Conservation (phyloP, 2,797 vertebrate species). For the Hyperoplus immaculatus region DNA sequence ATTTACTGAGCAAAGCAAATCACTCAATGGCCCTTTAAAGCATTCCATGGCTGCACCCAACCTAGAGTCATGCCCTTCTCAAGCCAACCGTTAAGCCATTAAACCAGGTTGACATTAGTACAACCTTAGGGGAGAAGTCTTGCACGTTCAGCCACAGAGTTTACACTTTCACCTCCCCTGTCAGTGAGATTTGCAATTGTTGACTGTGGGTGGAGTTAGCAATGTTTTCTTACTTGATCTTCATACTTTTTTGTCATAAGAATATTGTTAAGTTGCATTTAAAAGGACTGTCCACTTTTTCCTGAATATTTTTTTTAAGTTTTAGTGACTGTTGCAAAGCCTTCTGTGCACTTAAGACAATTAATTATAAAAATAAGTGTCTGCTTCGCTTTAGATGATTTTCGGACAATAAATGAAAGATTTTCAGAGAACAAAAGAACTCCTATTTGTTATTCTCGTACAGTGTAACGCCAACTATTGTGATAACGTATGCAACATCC, state of each 20-base stretch:
- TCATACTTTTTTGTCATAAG: not conserved
- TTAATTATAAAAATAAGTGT: not conserved
- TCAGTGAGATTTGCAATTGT: not conserved
- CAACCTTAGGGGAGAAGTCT: slow-evolving; percentile 22
- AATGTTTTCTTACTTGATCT: not conserved
- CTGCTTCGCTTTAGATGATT: not conserved
- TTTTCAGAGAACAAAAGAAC: no score
- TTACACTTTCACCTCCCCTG: slow-evolving; percentile 51
- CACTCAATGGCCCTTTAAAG: slow-evolving; percentile 48
- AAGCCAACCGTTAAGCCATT: slow-evolving; percentile 56
- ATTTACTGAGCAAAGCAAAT: slow-evolving; percentile 60
- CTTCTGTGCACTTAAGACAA: no score
- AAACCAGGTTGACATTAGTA: slow-evolving; percentile 60
- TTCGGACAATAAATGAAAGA: not conserved
- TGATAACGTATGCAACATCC: slow-evolving; percentile 5
- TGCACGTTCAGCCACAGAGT: slow-evolving; percentile 15
- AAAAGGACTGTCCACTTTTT: no score
- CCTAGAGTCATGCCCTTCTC: slow-evolving; percentile 37
- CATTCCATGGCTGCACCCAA: slow-evolving; percentile 44
- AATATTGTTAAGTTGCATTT: not conserved
- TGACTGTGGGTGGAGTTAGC: not conserved
- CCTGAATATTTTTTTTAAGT: no score
- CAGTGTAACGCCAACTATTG: not conserved
- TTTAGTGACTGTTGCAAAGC: no score
- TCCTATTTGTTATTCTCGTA: not conserved